A percentile compares a stretch with the other conserved stretches of the same genome.
Evolutionary conservation across 2,113 vertebrate genomes (phyloP).

Genomic region (Chaetura pelagica): DNA sequence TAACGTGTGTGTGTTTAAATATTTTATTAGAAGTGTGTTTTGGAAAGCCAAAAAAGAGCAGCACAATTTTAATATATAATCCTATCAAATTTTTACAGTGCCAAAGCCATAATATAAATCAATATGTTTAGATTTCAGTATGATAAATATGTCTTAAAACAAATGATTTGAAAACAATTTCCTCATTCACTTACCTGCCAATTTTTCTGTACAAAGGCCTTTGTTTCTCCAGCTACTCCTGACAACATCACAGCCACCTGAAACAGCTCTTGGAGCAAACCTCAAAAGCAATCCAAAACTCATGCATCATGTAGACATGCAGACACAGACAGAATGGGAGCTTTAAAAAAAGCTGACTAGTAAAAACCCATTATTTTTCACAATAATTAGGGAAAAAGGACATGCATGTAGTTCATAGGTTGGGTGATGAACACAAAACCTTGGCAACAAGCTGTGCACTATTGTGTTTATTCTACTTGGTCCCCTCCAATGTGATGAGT

Average conservation of each 20-base stretch:
- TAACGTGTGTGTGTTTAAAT: neutral
- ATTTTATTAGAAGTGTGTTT: neutral
- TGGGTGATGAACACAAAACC: neutral
- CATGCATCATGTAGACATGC: neutral
- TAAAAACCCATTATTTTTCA: neutral
- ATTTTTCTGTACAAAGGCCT: slow-evolving; percentile 6
- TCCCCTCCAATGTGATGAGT: neutral
- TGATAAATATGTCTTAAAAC: slow-evolving; percentile 28
- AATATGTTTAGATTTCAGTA: slow-evolving; percentile 7
- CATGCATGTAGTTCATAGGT: accelerated
- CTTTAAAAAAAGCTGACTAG: neutral
- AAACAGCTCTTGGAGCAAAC: slow-evolving; percentile 10
- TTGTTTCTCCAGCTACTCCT: slow-evolving; percentile 23
- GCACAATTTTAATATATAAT: slow-evolving; percentile 35
- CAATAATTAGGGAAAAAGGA: neutral
- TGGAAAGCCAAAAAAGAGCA: slow-evolving; percentile 34
- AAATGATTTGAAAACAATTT: slow-evolving; percentile 42
- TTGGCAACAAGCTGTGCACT: neutral
- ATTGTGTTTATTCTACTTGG: neutral
- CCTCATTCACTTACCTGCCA: slow-evolving; percentile 24
- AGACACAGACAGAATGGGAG: neutral
- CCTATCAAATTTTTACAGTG: slow-evolving; percentile 43
- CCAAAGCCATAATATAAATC: slow-evolving; percentile 53
- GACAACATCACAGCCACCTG: slow-evolving; percentile 40
- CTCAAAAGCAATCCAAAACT: neutral